phyloP scores from a whole-genome alignment of 1,140 invertebrate species.

The Idris sp. region DNA sequence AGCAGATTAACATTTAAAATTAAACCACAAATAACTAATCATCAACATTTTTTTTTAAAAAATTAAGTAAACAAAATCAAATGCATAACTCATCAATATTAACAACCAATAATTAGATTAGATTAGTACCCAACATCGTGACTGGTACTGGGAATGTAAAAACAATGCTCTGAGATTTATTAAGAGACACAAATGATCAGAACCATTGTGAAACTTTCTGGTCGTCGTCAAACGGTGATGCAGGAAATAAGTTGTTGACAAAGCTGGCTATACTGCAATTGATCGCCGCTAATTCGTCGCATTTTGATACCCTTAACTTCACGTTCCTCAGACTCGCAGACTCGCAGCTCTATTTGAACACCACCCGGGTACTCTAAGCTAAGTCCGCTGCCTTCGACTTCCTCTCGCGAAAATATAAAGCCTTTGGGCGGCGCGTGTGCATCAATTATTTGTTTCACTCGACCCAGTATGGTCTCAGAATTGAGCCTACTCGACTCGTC shows the following conservation, averaged over 20 bases:
- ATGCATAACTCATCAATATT: conserved; percentile 23
- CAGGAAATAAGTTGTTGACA: conserved; percentile 94
- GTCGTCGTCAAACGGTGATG: conserved; percentile 85
- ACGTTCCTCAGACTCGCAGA: conserved; percentile 86
- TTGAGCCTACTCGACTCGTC: conserved; percentile 88
- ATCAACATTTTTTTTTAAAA: no score
- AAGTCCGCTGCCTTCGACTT: conserved; percentile 76
- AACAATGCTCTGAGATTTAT: conserved; percentile 64
- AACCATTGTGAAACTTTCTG: conserved; percentile 55
- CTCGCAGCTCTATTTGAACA: conserved; percentile 91
- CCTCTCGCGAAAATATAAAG: conserved; percentile 80
- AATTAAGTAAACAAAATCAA: no score
- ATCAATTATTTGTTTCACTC: conserved; percentile 90
- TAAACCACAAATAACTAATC: no score
- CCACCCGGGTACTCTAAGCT: conserved; percentile 90
- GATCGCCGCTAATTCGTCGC: conserved; percentile 93
- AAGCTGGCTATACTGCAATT: conserved; percentile 91
- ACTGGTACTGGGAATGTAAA: conserved; percentile 76
- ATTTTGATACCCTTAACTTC: conserved; percentile 92
- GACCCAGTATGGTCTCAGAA: conserved; percentile 87
- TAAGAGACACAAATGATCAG: conserved; percentile 62
- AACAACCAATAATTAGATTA: no score
- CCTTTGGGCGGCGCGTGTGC: conserved; percentile 87
- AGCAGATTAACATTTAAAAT: no score
- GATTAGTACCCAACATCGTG: conserved; percentile 64